Conservation (phyloP, 2,113 vertebrate genomes). For the Rana temporaria region DNA sequence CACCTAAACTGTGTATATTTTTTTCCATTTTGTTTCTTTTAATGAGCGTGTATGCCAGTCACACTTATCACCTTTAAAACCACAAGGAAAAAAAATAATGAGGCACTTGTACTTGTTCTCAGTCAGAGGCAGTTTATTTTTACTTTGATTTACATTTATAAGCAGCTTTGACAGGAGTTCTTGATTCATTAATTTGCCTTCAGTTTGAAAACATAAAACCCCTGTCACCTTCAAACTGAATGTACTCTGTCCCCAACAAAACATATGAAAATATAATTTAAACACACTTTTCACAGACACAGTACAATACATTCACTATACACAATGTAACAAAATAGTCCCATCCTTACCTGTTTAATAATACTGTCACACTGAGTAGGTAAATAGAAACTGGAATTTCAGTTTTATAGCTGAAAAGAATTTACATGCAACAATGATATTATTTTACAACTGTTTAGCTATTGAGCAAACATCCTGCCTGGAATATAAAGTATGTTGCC, state of each 20-base stretch:
- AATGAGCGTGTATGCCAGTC: not conserved
- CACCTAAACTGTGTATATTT: not conserved
- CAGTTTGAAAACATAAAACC: slow-evolving; percentile 83
- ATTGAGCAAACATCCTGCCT: slow-evolving; percentile 71
- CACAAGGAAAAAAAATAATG: slow-evolving; percentile 32
- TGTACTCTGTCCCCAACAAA: slow-evolving; percentile 84
- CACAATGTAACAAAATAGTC: slow-evolving; percentile 93
- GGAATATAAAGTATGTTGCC: slow-evolving; percentile 72
- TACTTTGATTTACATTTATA: slow-evolving; percentile 91
- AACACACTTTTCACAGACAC: slow-evolving; percentile 94
- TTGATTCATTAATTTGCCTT: slow-evolving; percentile 83
- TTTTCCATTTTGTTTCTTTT: not conserved
- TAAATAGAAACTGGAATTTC: slow-evolving; percentile 79
- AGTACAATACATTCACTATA: slow-evolving; percentile 97
- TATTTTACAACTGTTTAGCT: slow-evolving; percentile 78
- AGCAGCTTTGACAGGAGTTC: slow-evolving; percentile 91
- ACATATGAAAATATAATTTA: slow-evolving; percentile 99
- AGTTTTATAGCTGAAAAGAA: slow-evolving; percentile 74
- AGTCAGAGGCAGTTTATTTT: slow-evolving; percentile 87
- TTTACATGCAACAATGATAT: slow-evolving; percentile 83
- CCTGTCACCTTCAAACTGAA: slow-evolving; percentile 84
- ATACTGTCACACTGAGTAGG: slow-evolving; percentile 88
- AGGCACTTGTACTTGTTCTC: slow-evolving; percentile 63
- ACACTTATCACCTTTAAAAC: not conserved
- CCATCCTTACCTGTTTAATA: slow-evolving; percentile 89